Conservation (phyloP, 2,113 vertebrate genomes). For the Cynocephalus volans region DNA sequence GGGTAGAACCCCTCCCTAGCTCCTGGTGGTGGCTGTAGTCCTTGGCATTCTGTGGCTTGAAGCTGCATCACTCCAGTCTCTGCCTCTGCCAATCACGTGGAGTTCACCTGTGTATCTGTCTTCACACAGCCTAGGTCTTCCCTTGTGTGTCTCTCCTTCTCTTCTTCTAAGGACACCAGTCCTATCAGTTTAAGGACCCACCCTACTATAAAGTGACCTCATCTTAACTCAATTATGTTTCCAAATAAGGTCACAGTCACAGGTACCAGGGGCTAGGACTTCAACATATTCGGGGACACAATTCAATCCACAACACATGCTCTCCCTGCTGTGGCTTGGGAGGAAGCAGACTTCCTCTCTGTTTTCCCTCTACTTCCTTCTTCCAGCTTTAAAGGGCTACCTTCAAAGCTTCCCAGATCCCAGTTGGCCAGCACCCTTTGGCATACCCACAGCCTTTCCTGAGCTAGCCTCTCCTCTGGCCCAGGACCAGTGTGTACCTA, state of each 20-base stretch:
- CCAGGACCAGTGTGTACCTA: too few species aligned
- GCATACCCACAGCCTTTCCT: neutral
- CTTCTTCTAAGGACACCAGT: neutral
- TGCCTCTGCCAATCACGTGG: too few species aligned
- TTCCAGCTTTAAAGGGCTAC: neutral
- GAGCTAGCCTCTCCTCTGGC: neutral
- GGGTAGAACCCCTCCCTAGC: neutral
- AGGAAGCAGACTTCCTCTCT: neutral
- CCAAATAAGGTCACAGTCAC: neutral
- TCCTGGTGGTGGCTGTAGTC: too few species aligned
- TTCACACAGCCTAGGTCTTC: neutral
- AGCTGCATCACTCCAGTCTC: rapidly evolving
- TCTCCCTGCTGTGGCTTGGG: neutral
- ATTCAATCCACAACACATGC: too few species aligned
- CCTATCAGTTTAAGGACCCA: neutral
- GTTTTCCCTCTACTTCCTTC: neutral
- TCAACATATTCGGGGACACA: neutral
- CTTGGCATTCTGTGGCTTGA: neutral
- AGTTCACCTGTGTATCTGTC: neutral
- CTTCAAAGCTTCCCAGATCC: neutral
- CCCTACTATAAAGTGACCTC: neutral
- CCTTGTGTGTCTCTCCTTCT: neutral
- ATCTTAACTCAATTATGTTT: neutral
- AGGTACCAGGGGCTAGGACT: neutral
- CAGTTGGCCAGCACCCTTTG: neutral